A percentile compares a stretch with the other conserved stretches of the same genome.
These are phyloP conservation scores for Drosophila obscura DNA, from an alignment of 1,140 invertebrate genomes.

Conservation along the genomic window DNA sequence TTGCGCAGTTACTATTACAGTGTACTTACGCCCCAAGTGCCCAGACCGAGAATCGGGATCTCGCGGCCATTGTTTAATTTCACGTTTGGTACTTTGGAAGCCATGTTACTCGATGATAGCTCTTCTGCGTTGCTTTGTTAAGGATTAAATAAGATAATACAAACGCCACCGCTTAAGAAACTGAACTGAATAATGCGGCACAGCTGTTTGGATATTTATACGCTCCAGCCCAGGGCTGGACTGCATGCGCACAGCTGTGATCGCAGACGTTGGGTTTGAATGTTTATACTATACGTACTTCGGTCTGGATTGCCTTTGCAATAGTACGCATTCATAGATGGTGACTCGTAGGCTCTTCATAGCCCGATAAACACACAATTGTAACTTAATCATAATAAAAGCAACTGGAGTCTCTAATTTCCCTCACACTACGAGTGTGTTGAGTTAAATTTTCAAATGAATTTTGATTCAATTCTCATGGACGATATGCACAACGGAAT, in stretches of 20 bases:
- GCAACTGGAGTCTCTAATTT: no score
- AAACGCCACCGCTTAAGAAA: slow-evolving; percentile 3
- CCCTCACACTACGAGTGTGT: background rate
- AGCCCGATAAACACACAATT: slow-evolving; percentile 16
- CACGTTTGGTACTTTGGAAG: slow-evolving; percentile 84
- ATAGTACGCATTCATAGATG: background rate
- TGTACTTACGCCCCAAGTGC: slow-evolving; percentile 90
- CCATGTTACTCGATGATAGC: slow-evolving; percentile 35
- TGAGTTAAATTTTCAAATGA: background rate
- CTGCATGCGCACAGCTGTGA: slow-evolving; percentile 16
- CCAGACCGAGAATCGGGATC: slow-evolving; percentile 89
- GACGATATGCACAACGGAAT: background rate
- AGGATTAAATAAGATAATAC: slow-evolving; percentile 28
- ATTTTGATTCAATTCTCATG: slow-evolving; percentile 13
- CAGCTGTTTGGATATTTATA: slow-evolving; percentile 70
- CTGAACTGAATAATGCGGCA: slow-evolving; percentile 29
- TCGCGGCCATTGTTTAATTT: slow-evolving; percentile 87
- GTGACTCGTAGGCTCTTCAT: background rate
- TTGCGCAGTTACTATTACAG: slow-evolving; percentile 11
- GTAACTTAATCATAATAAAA: slow-evolving; percentile 14
- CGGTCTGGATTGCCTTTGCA: background rate
- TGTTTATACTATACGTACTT: background rate
- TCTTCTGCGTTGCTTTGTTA: slow-evolving; percentile 8
- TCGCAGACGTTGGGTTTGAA: slow-evolving; percentile 31
- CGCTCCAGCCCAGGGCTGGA: slow-evolving; percentile 25